Evolutionary conservation across 1,140 invertebrate species (phyloP), one percentile per base, ranked within the genome.

Genomic region (Bombyx mandarina): DNA sequence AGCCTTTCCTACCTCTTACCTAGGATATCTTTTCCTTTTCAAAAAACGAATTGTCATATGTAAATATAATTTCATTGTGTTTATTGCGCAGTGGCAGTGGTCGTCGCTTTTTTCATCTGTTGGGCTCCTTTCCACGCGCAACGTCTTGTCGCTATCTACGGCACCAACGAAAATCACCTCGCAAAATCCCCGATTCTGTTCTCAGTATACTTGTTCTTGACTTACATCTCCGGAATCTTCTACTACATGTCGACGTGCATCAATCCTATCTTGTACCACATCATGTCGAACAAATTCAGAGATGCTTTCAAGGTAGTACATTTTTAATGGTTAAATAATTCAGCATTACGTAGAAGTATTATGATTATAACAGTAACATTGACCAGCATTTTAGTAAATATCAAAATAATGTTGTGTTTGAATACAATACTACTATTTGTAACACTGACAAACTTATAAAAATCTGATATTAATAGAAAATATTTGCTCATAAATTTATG

Each of bases 41-140:
- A 35, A 35, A 3, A 35, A 35, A 35, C 26, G 2, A 35, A 35
- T 35, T 35, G 26, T 35, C 2, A 35, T 35, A 35, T 35, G 2
- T 3, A 35, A 35, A 35, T 35, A 35, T 35, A 35, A 35, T 35
- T 35, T 35, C 26, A 35, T 35, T 2, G 1, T 35, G 26, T 35
- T 1, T 35, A 5, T 5, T 35, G 4, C 26, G 4, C 91, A 98
- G 97, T 98, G 71, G 96, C 96, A 44, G 97, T 99, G 1, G 97
- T 98, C 1, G 93, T 96, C 2, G 94, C 96, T 0, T 99, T 99
- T 83, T 98, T 98, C 86, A 89, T 97, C 10, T 98, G 96, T 84
- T 99, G 96, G 96, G 95, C 96, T 0, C 97, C 97, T 3, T 98
- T 98, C 81, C 97, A 98, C 75, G 93, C 94, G 0, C 97, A 99